Percentiles rank a stretch among this genome's conserved stretches.
Conservation (phyloP, 2,113 vertebrate species). For the Phalacrocorax aristotelis region DNA sequence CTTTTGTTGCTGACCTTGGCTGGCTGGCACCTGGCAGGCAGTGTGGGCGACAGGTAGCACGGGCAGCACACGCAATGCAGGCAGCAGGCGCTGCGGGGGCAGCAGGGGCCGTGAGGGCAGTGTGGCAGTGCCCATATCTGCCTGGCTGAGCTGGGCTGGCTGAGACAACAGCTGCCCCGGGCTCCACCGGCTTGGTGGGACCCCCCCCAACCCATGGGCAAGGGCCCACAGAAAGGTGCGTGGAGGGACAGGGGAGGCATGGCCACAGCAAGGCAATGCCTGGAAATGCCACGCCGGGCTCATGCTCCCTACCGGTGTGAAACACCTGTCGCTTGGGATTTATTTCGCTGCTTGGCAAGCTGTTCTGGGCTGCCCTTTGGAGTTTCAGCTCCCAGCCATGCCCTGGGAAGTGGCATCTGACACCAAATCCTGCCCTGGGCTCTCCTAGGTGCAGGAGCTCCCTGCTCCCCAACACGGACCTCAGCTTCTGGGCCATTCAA, state of each 20-base stretch:
- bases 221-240: not conserved
- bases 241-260: not conserved
- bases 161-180: no score
- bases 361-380: not conserved
- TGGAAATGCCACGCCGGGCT: not conserved
- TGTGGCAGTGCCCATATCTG: fast-evolving
- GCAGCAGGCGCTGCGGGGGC: not conserved
- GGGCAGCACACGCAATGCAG: not conserved
- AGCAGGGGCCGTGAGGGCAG: not conserved
- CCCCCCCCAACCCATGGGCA: fast-evolving
- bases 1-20: not conserved
- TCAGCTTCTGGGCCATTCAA: not conserved
- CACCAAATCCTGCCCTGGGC: not conserved
- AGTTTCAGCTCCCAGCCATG: not conserved
- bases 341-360: not conserved
- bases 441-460: not conserved
- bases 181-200: not conserved
- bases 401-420: not conserved
- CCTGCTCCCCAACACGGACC: fast-evolving
- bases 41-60: fast-evolving
- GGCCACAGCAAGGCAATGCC: not conserved
- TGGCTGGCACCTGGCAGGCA: not conserved
- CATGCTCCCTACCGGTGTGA: fast-evolving
- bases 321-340: not conserved
- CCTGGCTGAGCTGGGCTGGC: not conserved